Base-by-base conservation (phyloP, 1,140 invertebrate genomes). In the Diorhabda carinulata region DNA sequence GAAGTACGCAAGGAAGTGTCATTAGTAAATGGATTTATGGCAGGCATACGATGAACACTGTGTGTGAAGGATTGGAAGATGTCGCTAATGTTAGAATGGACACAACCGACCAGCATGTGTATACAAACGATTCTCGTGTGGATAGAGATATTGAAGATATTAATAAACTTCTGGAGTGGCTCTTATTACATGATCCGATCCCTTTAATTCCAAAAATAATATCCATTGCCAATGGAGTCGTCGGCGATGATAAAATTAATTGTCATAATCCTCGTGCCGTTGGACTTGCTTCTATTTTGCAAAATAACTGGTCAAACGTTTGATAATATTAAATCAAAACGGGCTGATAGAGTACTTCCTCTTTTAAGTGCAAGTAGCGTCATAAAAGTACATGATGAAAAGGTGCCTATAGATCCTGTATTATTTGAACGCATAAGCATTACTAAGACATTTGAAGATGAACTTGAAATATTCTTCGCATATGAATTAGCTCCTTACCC, bases 51-150 rank as follows among this genome's bases (percentile, higher is more conserved):
- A 25, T 25, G 25, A 25, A 25, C 2, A 25, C 25, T 57, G 67
- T 64, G 42, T 69, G 61, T 64, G 61, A 76, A 73, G 69, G 74
- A 74, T 73, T 82, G 4, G 80, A 82, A 79, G 70, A 72, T 71
- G 69, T 79, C 60, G 69, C 68, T 73, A 74, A 77, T 61, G 68
- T 80, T 61, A 64, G 64, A 57, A 76, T 77, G 57, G 67, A 69
- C 69, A 76, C 79, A 10, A 78, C 69, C 8, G 80, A 83, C 9
- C 80, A 83, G 71, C 81, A 83, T 76, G 75, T 81, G 65, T 80
- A 83, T 76, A 65, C 77, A 57, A 72, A 74, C 25, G 75, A 78
- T 73, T 78, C 76, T 41, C 70, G 82, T 62, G 72, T 80, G n/a
- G 74, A 77, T 69, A 78, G 69, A 76, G 79, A 83, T 75, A 66